A percentile compares a stretch with the other conserved stretches of the same genome.
Evolutionary conservation across 2,888 invertebrate genomes (phyloP).

Genomic region (Polydrusus pterygomalis): DNA sequence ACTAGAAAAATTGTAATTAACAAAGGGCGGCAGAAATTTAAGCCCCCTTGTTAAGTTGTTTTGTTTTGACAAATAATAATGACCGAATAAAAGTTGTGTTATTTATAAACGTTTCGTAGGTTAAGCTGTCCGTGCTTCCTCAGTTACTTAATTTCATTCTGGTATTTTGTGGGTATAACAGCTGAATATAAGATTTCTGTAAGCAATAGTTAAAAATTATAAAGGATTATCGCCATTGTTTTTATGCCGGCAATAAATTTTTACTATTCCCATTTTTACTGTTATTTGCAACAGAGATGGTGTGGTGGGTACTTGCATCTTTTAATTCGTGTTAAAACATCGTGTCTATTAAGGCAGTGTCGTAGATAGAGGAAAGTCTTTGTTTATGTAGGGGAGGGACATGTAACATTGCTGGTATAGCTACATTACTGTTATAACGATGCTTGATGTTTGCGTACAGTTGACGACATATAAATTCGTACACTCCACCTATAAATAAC

Average conservation of each 20-base stretch:
- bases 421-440: no score
- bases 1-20: conserved; percentile 58
- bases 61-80: conserved; percentile 24
- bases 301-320: no score
- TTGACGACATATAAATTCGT: no score
- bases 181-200: not conserved
- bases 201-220: not conserved
- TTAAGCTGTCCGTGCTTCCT: conserved; percentile 69
- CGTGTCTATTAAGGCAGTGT: no score
- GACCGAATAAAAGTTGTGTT: conserved; percentile 18
- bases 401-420: no score
- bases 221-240: not conserved
- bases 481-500: no score
- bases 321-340: no score
- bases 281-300: no score
- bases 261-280: not conserved
- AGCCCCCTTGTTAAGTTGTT: conserved; percentile 22
- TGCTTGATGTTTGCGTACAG: no score
- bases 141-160: conserved; percentile 62
- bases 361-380: no score
- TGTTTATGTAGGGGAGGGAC: no score
- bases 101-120: conserved; percentile 54
- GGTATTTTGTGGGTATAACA: conserved; percentile 57
- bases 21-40: not conserved
- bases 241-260: not conserved